phyloP scores from a whole-genome alignment of 2,113 vertebrate genomes.

The Coracopsis vasa region DNA sequence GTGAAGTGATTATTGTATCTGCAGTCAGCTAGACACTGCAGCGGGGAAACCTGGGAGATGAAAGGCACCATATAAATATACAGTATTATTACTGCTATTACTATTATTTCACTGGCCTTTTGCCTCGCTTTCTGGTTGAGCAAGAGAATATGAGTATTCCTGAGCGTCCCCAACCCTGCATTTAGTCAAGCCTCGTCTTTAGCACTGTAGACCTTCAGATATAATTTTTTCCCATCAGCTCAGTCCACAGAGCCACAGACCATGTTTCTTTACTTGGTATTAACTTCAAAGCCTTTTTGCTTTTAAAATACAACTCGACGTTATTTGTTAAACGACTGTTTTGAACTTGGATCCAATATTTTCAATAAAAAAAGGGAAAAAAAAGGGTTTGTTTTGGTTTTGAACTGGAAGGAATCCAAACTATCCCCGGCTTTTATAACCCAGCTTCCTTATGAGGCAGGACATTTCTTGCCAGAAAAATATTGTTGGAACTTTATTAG shows the following conservation, averaged over 20 bases:
- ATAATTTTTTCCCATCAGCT: constrained; percentile 48
- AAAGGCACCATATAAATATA: neutral
- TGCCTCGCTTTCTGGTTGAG: neutral
- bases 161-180: neutral
- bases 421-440: constrained; percentile 53
- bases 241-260: constrained; percentile 42
- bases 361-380: neutral
- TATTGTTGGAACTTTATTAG: constrained; percentile 61
- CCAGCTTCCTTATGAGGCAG: constrained; percentile 67
- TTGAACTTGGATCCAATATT: constrained; percentile 65
- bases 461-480: constrained; percentile 67
- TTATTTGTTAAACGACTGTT: constrained; percentile 59
- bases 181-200: neutral
- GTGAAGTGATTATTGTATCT: neutral
- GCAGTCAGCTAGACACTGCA: neutral
- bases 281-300: constrained; percentile 56
- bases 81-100: neutral
- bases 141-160: neutral
- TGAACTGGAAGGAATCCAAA: constrained; percentile 62
- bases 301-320: constrained; percentile 51
- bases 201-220: constrained; percentile 20
- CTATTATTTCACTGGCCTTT: neutral
- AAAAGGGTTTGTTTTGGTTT: constrained; percentile 40
- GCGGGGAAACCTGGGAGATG: neutral
- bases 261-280: constrained; percentile 39